Base-by-base conservation (phyloP, 1,140 invertebrate genomes). In the Brachionus calyciflorus region DNA sequence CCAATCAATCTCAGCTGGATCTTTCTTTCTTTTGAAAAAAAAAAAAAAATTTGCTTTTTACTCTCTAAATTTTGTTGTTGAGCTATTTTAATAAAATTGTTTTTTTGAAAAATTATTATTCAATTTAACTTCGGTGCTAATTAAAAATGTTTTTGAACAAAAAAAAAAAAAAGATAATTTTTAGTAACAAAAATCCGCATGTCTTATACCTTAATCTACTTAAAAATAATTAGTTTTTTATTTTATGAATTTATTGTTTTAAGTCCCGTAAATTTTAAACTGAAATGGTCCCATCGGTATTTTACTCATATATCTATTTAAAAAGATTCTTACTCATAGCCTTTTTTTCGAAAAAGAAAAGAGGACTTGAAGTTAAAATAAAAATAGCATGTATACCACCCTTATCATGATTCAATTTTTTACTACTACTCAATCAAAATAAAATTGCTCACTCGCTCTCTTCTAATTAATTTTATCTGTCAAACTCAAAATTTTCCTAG, bases 1-100 rank as follows among this genome's bases (percentile, higher is more conserved):
- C 60, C 60, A 65, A 65, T 65, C 60, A 65, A 65, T 65, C 60
- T 65, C 60, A 46, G 60, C 40, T 65, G 60, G 60, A 65, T 65
- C 21, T 65, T 65, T 14, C 19, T 44, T 65, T 26, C 44, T 21
- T 17, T 37, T 12, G 44, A 41, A 41, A 10, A 19, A 60, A 10
- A 37, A 53, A 53, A 53, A 33, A 60, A 60, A n/a, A 60, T 17
- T 30, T 30, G 19, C n/a, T 33, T 60, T 17, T 60, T 33, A 33
- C 26, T 21, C n/a, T n/a, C n/a, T n/a, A n/a, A n/a, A n/a, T n/a
- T 37, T 60, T n/a, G 30, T 5, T 60, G 33, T 17, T 33, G 55
- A 60, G 55, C 30, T 60, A 60, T 60, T 60, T 60, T 60, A 60
- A 60, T 60, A 60, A 60, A 37, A 60, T 60, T 60, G 55, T 60